phyloP scores from a whole-genome alignment of 2,888 invertebrate species.

The Drosophila silvestris region DNA sequence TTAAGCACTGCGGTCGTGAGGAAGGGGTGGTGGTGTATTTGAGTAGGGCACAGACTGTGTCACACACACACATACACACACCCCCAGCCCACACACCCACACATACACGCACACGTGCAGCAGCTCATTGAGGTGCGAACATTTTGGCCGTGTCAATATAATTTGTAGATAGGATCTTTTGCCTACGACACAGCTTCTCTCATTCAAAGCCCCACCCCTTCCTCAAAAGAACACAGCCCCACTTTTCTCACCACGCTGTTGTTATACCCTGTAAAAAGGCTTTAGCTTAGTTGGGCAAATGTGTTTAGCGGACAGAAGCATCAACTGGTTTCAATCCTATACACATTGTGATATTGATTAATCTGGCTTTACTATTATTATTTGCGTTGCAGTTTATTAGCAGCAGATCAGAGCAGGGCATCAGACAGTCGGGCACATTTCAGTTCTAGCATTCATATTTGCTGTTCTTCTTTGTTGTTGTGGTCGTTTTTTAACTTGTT shows the following conservation, averaged over 20 bases:
- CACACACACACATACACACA: conserved; percentile 13
- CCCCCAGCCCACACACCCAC: not conserved
- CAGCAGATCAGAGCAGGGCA: not conserved
- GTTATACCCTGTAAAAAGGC: not conserved
- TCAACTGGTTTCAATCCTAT: not conserved
- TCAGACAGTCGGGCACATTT: not conserved
- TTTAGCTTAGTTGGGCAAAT: not conserved
- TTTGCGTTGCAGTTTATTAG: not conserved
- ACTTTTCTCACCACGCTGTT: conserved; percentile 5
- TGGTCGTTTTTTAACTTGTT: conserved; percentile 33
- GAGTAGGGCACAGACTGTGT: conserved; percentile 29
- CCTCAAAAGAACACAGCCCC: not conserved
- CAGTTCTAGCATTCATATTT: not conserved
- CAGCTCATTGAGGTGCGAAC: conserved; percentile 45
- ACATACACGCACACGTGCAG: conserved; percentile 4
- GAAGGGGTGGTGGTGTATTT: conserved; percentile 1
- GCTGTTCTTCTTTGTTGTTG: conserved; percentile 6
- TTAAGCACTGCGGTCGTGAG: conserved; percentile 6
- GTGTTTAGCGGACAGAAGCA: no score
- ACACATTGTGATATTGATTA: not conserved
- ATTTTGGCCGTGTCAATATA: conserved; percentile 71
- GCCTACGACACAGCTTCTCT: conserved; percentile 7
- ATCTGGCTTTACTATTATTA: not conserved
- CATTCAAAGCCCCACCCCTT: not conserved
- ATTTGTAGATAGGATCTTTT: conserved; percentile 68